These are phyloP conservation scores for Zophobas morio DNA, from an alignment of 1,140 invertebrate genomes.

Conservation along the genomic window DNA sequence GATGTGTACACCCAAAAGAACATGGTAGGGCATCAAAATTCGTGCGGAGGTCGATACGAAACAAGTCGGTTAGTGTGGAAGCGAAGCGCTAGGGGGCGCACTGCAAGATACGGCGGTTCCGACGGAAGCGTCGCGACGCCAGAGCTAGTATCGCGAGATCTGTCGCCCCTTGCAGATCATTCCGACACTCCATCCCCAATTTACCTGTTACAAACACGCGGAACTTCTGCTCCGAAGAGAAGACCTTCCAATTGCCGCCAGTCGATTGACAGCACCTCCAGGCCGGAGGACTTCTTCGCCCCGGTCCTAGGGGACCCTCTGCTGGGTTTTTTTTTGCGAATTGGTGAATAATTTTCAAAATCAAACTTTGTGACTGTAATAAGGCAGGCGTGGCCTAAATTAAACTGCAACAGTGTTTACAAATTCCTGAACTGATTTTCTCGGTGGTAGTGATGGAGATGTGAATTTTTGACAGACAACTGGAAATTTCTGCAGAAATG, in stretches of 20 bases:
- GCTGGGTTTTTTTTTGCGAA: background rate
- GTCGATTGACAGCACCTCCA: conserved; percentile 6
- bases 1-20: conserved; percentile 44
- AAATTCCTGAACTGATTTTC: background rate
- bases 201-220: conserved; percentile 44
- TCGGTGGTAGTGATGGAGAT: conserved; percentile 39
- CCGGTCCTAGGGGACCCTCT: background rate
- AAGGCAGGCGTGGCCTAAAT: conserved; percentile 45
- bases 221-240: conserved; percentile 12
- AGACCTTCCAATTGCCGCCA: background rate
- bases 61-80: conserved; percentile 35
- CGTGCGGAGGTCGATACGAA: conserved; percentile 46
- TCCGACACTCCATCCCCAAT: conserved; percentile 28
- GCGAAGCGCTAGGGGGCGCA: conserved; percentile 44
- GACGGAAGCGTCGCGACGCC: conserved; percentile 45
- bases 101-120: conserved; percentile 33
- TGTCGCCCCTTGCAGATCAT: conserved; percentile 41
- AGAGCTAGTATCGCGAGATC: conserved; percentile 45
- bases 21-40: conserved; percentile 44
- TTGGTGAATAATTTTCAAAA: conserved; percentile 29
- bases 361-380: conserved; percentile 27
- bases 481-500: conserved; percentile 21
- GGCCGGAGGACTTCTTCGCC: background rate
- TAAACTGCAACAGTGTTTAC: conserved; percentile 40
- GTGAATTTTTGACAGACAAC: conserved; percentile 23